Base-by-base conservation (phyloP, 2,113 vertebrate genomes). In the Erinaceus europaeus region DNA sequence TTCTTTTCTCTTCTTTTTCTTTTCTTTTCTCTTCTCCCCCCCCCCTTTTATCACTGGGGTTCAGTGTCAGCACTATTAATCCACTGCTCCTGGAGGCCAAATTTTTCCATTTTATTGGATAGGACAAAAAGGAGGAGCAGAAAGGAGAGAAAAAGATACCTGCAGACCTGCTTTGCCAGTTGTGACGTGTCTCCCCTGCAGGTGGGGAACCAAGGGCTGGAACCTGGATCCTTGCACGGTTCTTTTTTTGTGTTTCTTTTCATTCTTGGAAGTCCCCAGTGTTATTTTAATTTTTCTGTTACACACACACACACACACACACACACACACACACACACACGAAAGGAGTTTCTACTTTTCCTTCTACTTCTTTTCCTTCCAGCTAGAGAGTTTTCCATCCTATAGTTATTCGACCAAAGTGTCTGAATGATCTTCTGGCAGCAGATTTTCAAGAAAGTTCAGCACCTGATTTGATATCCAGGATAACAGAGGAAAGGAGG, bases 391-490 rank as follows among this genome's bases (percentile, higher is more conserved):
- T 62, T 90, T 91, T 48, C 53, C 15, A 52, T 46, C 36, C 55
- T 69, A 6, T 52, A 82, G 77, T 53, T 81, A 84, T 21, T 40
- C 36, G 84, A 57, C 83, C 85, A 75, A 53, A 74, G 53, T 55
- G 36, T 75, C 38, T 48, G 27, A 79, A 80, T 86, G 72, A 46
- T n/a, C 86, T 83, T 21, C 50, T 57, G n/a, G 79, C 50, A 79
- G 67, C 20, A 67, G 67, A 62, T 48, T 83, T 77, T 85, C 55
- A 57, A 53, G 62, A 84, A 69, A 77, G 52, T 46, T 86, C 52
- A 86, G 44, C 13, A 80, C 50, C 36, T 80, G 91, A 91, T 88
- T 53, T 48, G 62, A 86, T 71, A 89, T 15, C 34, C n/a, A 64
- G 12, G 44, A 88, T 52, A 92, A 84, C 29, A 76, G 53, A 81